Conservation (phyloP, 1,140 invertebrate genomes). For the Neodiprion fabricii region DNA sequence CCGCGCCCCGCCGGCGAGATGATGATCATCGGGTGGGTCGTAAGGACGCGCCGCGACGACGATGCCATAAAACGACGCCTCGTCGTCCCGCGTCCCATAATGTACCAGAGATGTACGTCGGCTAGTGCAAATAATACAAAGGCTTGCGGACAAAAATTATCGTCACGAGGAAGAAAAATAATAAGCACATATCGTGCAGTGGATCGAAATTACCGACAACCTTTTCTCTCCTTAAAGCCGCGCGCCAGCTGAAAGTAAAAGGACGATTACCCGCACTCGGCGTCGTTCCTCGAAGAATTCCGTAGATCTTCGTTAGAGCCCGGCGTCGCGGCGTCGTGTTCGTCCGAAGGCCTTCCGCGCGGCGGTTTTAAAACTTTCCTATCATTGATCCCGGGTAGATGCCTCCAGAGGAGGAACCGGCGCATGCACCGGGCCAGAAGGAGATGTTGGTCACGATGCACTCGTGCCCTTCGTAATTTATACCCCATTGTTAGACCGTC, state of each 20-base stretch:
- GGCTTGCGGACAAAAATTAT: not conserved
- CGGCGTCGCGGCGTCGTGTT: conserved; percentile 34
- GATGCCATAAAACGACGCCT: conserved; percentile 38
- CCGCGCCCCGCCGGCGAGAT: not conserved
- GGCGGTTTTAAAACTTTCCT: conserved; percentile 36
- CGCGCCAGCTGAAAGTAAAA: conserved; percentile 27
- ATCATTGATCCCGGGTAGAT: conserved; percentile 39
- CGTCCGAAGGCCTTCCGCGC: conserved; percentile 30
- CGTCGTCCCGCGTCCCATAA: conserved; percentile 26
- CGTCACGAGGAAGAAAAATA: not conserved
- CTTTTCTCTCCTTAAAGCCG: not conserved
- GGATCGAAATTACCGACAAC: not conserved
- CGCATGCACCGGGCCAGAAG: conserved; percentile 27
- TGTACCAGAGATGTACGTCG: not conserved
- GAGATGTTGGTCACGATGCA: conserved; percentile 32
- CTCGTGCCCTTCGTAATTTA: conserved; percentile 45
- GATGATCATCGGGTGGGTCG: conserved; percentile 29
- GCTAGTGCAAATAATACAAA: not conserved
- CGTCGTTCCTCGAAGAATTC: conserved; percentile 31
- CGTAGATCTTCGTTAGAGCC: conserved; percentile 50
- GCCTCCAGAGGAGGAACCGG: conserved; percentile 18
- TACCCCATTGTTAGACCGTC: conserved; percentile 45
- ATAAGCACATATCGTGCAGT: not conserved
- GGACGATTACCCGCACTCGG: conserved; percentile 17
- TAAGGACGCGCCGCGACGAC: conserved; percentile 38